Evolutionary conservation across 2,113 vertebrate genomes (phyloP).

Genomic region (Numida meleagris): DNA sequence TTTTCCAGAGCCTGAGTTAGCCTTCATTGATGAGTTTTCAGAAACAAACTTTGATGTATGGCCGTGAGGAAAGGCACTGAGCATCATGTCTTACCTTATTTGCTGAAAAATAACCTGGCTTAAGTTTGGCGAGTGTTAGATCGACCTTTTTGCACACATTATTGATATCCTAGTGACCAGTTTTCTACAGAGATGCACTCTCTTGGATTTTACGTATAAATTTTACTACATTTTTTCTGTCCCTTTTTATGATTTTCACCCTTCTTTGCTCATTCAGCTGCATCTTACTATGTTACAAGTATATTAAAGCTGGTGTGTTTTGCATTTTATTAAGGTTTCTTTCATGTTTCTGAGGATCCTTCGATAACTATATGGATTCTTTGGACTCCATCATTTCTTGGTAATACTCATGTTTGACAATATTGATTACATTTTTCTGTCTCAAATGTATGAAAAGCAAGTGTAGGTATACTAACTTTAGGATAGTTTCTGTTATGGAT

Average conservation of each 20-base stretch:
- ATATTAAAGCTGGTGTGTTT: not conserved
- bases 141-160: not conserved
- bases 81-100: not conserved
- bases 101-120: not conserved
- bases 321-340: not conserved
- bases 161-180: not conserved
- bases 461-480: not conserved
- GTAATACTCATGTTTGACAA: not conserved
- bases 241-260: not conserved
- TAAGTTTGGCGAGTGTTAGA: not conserved
- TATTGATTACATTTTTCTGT: not conserved
- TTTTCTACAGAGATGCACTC: not conserved
- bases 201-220: not conserved
- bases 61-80: not conserved
- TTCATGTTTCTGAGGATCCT: not conserved
- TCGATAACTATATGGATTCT: not conserved
- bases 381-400: not conserved
- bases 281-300: not conserved
- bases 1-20: not conserved
- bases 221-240: not conserved
- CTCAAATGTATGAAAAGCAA: not conserved
- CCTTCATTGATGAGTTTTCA: not conserved
- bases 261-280: not conserved
- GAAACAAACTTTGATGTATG: not conserved
- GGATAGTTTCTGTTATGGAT: not conserved